Percentiles rank a stretch among this genome's conserved stretches.
Evolutionary conservation across 2,113 vertebrate genomes (phyloP).

Genomic region (Brachyhypopomus gauderio): DNA sequence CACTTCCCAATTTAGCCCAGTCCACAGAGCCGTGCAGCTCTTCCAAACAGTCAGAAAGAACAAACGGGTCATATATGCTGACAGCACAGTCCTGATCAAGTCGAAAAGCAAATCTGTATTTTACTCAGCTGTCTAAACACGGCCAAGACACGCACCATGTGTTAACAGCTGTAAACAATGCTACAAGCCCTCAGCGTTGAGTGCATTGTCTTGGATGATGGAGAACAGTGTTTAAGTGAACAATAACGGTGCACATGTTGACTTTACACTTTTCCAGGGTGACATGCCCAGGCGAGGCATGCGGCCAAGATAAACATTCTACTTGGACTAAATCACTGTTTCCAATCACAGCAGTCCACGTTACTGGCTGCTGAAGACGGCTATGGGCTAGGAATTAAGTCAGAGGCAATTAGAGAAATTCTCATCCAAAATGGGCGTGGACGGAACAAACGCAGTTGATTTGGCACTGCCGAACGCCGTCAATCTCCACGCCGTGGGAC

Average conservation of each 20-base stretch:
- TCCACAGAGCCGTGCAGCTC: not conserved
- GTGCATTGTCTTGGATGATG: constrained; percentile 23
- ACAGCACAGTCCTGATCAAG: not conserved
- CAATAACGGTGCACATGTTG: constrained; percentile 39
- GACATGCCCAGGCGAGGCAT: constrained; percentile 46
- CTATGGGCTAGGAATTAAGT: constrained; percentile 30
- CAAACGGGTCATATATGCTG: constrained; percentile 17
- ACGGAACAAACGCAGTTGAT: constrained; percentile 2
- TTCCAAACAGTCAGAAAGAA: constrained; percentile 25
- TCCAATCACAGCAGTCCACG: constrained; percentile 32
- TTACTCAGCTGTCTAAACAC: constrained; percentile 35
- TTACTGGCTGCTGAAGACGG: constrained; percentile 10
- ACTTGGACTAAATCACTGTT: constrained; percentile 45
- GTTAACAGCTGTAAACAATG: constrained; percentile 38
- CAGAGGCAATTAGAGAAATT: constrained; percentile 30
- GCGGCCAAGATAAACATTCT: constrained; percentile 42
- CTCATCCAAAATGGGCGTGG: constrained; percentile 20
- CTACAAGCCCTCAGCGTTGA: constrained; percentile 15
- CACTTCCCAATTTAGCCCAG: constrained; percentile 15
- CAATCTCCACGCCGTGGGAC: not conserved
- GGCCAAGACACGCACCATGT: constrained; percentile 19
- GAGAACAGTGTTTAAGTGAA: constrained; percentile 28
- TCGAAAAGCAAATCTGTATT: constrained; percentile 29
- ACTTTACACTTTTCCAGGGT: constrained; percentile 48
- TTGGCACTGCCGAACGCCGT: not conserved